These are phyloP conservation scores for Apistogramma diplotaenia DNA, from an alignment of 2,113 vertebrate genomes.

Conservation along the genomic window DNA sequence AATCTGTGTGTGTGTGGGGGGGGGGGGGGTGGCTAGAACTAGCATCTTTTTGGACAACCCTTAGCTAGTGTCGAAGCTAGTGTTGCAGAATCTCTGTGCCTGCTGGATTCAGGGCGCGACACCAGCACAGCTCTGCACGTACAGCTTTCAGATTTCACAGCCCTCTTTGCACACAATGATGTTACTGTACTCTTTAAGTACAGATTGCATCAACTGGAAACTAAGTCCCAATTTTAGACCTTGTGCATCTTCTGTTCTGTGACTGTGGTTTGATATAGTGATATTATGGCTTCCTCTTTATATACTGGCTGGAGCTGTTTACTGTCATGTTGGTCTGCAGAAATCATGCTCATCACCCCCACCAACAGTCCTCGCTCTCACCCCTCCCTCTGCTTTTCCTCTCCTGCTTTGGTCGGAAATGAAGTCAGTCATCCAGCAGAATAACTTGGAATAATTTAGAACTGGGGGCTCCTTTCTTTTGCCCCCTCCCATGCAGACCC, in stretches of 20 bases:
- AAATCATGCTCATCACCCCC: conserved; percentile 32
- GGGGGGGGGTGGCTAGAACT: background rate
- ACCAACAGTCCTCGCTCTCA: conserved; percentile 26
- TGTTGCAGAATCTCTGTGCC: background rate
- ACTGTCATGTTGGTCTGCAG: conserved; percentile 48
- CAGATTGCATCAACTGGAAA: background rate
- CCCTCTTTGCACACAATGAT: too few relatives aligned
- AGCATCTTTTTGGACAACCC: background rate
- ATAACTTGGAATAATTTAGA: conserved; percentile 78
- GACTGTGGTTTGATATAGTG: background rate
- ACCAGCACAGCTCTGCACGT: background rate
- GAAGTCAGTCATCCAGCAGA: conserved; percentile 81
- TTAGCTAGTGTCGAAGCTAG: background rate
- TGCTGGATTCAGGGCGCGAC: background rate
- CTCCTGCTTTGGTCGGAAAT: conserved; percentile 73
- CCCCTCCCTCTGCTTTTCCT: conserved; percentile 57
- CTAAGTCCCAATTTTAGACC: background rate
- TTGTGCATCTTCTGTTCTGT: background rate
- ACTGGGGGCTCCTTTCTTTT: conserved; percentile 64
- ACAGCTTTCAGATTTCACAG: too few relatives aligned
- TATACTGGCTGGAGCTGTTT: conserved; percentile 15
- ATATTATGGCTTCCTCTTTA: conserved; percentile 8
- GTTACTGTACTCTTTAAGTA: background rate
- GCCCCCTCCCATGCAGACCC: conserved; percentile 37
- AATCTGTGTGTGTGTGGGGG: background rate